These are phyloP conservation scores for Pseudochirops corinnae DNA, from an alignment of 2,797 vertebrate genomes.

Conservation along the genomic window DNA sequence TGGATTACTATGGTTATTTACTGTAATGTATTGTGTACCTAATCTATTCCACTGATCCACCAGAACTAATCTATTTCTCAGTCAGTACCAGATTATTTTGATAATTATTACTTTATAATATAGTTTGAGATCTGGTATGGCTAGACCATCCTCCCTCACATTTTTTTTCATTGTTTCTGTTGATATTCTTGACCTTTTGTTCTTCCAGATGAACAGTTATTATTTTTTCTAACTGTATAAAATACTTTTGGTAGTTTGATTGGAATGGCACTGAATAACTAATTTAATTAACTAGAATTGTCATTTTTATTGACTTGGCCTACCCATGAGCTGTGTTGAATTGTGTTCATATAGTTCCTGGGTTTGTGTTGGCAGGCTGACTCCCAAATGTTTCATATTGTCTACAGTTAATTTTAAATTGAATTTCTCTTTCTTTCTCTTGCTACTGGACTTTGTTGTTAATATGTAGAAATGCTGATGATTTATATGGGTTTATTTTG, in stretches of 20 bases:
- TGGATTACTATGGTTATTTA: not conserved
- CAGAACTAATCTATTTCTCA: not conserved
- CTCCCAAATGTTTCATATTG: not conserved
- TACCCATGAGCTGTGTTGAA: not conserved
- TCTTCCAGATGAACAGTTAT: not conserved
- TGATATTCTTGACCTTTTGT: not conserved
- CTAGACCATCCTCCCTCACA: not conserved
- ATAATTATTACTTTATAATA: not conserved
- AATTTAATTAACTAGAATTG: not conserved
- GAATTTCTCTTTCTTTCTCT: not conserved
- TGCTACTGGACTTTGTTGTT: not conserved
- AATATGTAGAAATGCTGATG: not conserved
- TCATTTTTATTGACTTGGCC: not conserved
- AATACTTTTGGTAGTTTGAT: not conserved
- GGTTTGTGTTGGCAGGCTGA: not conserved
- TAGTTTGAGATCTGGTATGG: not conserved
- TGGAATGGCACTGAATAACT: not conserved
- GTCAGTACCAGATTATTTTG: not conserved
- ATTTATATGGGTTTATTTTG: not conserved
- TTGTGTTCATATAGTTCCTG: not conserved
- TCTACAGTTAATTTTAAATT: not conserved
- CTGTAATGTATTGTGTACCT: not conserved
- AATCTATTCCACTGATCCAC: not conserved
- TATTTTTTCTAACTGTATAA: not conserved
- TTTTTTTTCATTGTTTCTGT: not conserved